Evolutionary conservation across 2,797 vertebrate genomes (phyloP).

Genomic region (Spinibarbus caldwelli): DNA sequence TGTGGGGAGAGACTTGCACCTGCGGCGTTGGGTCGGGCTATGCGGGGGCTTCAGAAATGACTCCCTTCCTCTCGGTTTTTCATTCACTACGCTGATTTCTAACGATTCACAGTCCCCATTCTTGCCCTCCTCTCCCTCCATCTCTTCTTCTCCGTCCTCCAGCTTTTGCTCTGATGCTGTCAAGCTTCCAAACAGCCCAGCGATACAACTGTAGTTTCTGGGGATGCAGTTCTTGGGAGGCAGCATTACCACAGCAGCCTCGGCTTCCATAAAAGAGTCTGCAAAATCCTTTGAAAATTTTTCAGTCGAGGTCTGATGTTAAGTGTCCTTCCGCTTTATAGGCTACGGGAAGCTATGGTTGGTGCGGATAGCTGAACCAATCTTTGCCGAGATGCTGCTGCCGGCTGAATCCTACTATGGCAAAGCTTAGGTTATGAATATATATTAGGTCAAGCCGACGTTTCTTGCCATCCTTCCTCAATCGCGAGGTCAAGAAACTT

Average conservation of each 20-base stretch:
- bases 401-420: neutral
- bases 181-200: constrained; percentile 86
- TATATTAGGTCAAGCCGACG: neutral
- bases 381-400: constrained; percentile 47
- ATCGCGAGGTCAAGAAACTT: too few relatives aligned
- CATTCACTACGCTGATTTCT: constrained; percentile 77
- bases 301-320: constrained; percentile 58
- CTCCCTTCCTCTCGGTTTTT: constrained; percentile 81
- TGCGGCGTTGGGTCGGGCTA: constrained; percentile 85
- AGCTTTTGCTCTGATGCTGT: constrained; percentile 74
- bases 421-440: neutral
- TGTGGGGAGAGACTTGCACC: constrained; percentile 90
- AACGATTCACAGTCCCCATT: constrained; percentile 71
- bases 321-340: constrained; percentile 57
- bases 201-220: constrained; percentile 94
- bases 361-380: constrained; percentile 66
- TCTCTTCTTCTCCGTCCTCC: constrained; percentile 56
- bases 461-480: too few relatives aligned
- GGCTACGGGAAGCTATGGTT: constrained; percentile 61
- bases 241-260: constrained; percentile 76
- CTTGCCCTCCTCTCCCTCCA: constrained; percentile 44
- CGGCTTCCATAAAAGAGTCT: constrained; percentile 78
- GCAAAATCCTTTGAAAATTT: constrained; percentile 7
- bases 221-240: constrained; percentile 88
- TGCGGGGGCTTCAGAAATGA: constrained; percentile 76